Base-by-base conservation (phyloP, 2,888 invertebrate species). In the Helleia helle region DNA sequence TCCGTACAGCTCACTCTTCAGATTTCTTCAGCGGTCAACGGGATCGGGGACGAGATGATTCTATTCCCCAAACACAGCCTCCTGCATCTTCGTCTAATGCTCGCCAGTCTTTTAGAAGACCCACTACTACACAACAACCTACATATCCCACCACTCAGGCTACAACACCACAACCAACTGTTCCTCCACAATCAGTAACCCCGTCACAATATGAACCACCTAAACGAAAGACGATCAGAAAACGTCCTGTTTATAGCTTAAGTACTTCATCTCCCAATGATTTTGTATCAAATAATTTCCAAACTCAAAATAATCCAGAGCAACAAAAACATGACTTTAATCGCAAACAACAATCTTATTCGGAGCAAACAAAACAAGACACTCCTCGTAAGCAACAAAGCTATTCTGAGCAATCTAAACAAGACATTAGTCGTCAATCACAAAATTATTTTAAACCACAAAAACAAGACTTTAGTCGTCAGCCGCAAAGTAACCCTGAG, bases 1-100 rank as follows among this genome's bases (percentile, higher is more conserved):
- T 91, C 43, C 89, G 89, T 52, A 88, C 89, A 29, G 91, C 91
- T 14, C 91, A 91, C 63, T 91, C 91, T 43, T 91, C 92, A 1
- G 91, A 92, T 69, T 92, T 92, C 79, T 92, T 90, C 71, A 90
- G 90, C 43, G 83, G 83, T 1, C 80, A 75, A 49, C 74, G 79
- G 9, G 83, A 84, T 36, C 74, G 77, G 22, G 84, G 81, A 30
- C 79, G 74, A 1, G 84, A 84, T 38, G 84, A 83, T n/a, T 34
- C 68, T 3, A 47, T 54, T 4, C 42, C 52, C 1, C 54, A 52
- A 38, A 49, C 51, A 2, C 49, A 51, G 46, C 36, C 48, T 13
- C 51, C 54, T 7, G 42, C 56, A 2, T 50, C 52, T 17, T 51
- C 63, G 3, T 46, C 62, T 5, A 47, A 70, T 51, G 44, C 60